Evolutionary conservation across 1,140 invertebrate genomes (phyloP).

Genomic region (Colletes latitarsis): DNA sequence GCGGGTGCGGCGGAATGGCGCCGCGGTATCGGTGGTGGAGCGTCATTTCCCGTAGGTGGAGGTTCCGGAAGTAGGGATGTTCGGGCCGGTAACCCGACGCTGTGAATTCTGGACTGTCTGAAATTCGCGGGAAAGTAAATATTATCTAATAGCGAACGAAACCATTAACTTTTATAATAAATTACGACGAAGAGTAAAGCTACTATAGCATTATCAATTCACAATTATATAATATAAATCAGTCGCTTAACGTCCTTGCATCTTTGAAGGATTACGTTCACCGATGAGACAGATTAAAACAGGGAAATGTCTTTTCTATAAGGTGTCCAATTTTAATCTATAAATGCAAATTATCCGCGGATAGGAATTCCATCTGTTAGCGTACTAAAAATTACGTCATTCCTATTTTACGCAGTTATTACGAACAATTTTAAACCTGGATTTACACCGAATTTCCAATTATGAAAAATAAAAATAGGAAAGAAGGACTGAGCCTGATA

Average conservation of each 20-base stretch:
- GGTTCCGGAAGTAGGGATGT: constrained; percentile 70
- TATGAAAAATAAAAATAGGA: neutral
- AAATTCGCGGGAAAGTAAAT: constrained; percentile 25
- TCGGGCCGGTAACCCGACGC: constrained; percentile 71
- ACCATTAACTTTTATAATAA: neutral
- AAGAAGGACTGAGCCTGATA: too few relatives aligned
- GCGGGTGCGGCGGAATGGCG: constrained; percentile 76
- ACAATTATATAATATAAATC: neutral
- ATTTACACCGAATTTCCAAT: constrained; percentile 16
- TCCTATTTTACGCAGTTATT: too few relatives aligned
- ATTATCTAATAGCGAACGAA: neutral
- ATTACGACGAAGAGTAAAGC: neutral
- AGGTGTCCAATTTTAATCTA: too few relatives aligned
- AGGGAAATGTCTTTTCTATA: too few relatives aligned
- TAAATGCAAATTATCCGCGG: too few relatives aligned
- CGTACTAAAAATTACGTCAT: too few relatives aligned
- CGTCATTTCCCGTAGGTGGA: constrained; percentile 59
- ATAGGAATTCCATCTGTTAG: too few relatives aligned
- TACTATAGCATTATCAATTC: neutral
- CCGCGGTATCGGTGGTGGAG: constrained; percentile 73
- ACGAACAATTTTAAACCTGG: too few relatives aligned
- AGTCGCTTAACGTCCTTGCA: neutral
- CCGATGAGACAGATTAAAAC: neutral
- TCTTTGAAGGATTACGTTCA: neutral
- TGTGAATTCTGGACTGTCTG: constrained; percentile 75